Evolutionary conservation across 1,140 invertebrate species (phyloP), one percentile per base, ranked within the genome.

Genomic region (Spodoptera frugiperda): DNA sequence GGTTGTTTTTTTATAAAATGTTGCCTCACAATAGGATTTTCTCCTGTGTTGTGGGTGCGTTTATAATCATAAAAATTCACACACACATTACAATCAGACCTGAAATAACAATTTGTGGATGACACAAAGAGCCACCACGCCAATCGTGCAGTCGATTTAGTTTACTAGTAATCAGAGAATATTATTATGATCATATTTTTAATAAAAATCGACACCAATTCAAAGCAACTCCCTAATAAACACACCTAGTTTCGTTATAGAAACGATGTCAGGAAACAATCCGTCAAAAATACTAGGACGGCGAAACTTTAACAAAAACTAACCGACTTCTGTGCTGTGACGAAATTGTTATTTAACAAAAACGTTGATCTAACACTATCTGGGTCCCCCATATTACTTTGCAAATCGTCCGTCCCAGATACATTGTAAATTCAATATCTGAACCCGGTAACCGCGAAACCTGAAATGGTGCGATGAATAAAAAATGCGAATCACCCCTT

Each of bases 401-500:
- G 63, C 12, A 44, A 67, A 49, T 61, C 30, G 25, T 30, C 21
- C 15, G 57, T 61, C 63, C 63, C 63, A 10, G 46, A 67, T 67
- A 48, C 44, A 57, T 57, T 72, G 68, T 57, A 72, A 72, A 72
- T 72, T 72, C 33, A 72, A 72, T 55, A 72, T 57, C 33, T 21
- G 15, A 57, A 72, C 68, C 53, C 30, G 68, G 68, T 72, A 54
- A 72, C 68, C 68, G 68, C 68, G 53, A 72, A 72, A 72, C 68
- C 51, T 72, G 51, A n/a, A 15, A 72, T 6, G 1, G 15, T 14
- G 33, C 9, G 51, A 10, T 57, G 68, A 72, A 72, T 55, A 72
- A 72, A 72, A 67, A 55, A 72, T 25, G 51, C 68, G 33, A 57
- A 57, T 72, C 68, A 72, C 54, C 39, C 67, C 53, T 44, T 51